Base-by-base conservation (phyloP, 1,140 invertebrate species). In the Musca vetustissima region DNA sequence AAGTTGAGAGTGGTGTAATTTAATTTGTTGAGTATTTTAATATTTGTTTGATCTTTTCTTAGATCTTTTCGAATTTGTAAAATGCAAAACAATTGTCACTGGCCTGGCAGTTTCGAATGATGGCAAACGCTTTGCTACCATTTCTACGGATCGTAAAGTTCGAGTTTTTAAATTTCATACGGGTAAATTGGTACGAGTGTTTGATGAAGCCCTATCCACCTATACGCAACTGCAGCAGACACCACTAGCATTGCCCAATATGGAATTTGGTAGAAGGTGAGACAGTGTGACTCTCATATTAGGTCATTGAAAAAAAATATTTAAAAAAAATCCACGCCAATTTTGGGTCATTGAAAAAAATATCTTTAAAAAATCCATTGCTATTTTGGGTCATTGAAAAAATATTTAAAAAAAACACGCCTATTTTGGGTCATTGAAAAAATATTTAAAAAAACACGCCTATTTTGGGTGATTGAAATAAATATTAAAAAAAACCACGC, bases 31-130 rank as follows among this genome's bases (percentile, higher is more conserved):
- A 28, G 28, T 4, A 8, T 4, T 28, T 4, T 28, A n/a, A n/a
- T n/a, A n/a, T 28, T 28, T 28, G 28, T 28, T 4, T 7, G 25
- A 55, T 52, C 0, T 19, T 43, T 71, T 61, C 64, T 64, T 49
- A 36, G 95, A 98, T 85, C 85, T 99, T 13, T 99, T 93, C 86
- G 96, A 98, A 75, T 98, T 99, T 85, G 92, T 92, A 0, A 97
- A 97, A 80, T 89, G 89, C 73, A 94, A 93, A 80, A 93, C 92
- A 0, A 85, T 89, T 69, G 90, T 93, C 0, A 91, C 89, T 17
- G 90, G 90, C 36, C 78, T 98, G 2, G 87, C 89, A 3, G 90
- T 97, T 75, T 93, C 94, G 0, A 90, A 91, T 0, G 90, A 97
- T 85, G 97, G 97, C 1, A 90, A 89, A 77, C 89, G 90, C 70